Evolutionary conservation across 2,113 vertebrate species (phyloP), one percentile per base, ranked within the genome.

Genomic region (Muntiacus muntjak): DNA sequence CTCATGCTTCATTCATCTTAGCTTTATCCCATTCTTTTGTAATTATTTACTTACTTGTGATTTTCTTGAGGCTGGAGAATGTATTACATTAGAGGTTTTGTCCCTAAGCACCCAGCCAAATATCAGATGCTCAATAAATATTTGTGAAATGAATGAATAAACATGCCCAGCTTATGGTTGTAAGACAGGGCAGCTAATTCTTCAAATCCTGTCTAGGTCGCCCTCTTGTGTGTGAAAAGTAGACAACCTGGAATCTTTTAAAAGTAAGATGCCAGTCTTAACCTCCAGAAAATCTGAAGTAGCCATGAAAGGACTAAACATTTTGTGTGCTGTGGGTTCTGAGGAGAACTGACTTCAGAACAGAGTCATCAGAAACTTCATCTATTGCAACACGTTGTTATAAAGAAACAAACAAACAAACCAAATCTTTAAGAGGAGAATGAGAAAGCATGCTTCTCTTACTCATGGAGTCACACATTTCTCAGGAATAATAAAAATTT

Each of bases 61-160:
- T 76, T 92, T 94, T 36, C 25, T 67, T 54, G 19, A 74, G 19
- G 15, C 1, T 40, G 47, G 58, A 94, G 3, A 94, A 94, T 60
- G 2, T 30, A 76, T 81, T 62, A 11, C 40, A 83, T 58, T 76
- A 76, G 55, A n/a, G 60, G 25, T 52, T 97, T 96, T 82, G 54
- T 55, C 58, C 21, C 54, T 87, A 95, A 92, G 30, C 43, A 89
- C 17, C 5, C 28, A 92, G 36, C 17, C 45, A 95, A 83, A 52
- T 78, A 86, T 26, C 82, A 97, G 47, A 36, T 91, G 25, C 25
- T 97, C 55, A 78, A 87, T 58, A 86, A 94, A 94, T 91, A 96
- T 67, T 57, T 87, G 50, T 60, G 28, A 21, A 96, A 90, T 26
- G 4, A 90, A 64, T 71, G 43, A 90, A 95, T 88, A 89, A 12